These are phyloP conservation scores for Brienomyrus longianalis DNA, from an alignment of 2,113 vertebrate genomes.

Conservation along the genomic window DNA sequence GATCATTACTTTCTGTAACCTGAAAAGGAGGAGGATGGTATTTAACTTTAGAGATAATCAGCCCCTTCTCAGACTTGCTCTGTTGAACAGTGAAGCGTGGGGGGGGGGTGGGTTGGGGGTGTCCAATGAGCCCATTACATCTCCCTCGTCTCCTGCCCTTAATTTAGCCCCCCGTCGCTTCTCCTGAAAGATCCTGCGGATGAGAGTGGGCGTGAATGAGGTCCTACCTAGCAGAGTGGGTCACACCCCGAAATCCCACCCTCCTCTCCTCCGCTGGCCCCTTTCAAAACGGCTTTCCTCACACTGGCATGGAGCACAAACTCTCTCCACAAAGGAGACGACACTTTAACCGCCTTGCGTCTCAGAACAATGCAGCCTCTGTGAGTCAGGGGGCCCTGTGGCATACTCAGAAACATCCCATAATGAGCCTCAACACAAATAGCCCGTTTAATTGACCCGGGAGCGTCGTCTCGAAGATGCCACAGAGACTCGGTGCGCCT, in stretches of 20 bases:
- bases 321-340: not conserved
- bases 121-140: not conserved
- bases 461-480: not conserved
- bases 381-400: not conserved
- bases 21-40: constrained; percentile 5
- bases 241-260: not conserved
- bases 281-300: not conserved
- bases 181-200: not conserved
- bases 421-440: not conserved
- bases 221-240: not conserved
- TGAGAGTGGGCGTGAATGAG: not conserved
- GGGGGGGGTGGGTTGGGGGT: not conserved
- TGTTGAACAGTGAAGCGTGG: not conserved
- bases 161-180: not conserved
- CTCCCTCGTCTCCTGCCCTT: not conserved
- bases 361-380: not conserved
- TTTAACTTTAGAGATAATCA: constrained; percentile 23
- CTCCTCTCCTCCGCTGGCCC: not conserved
- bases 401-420: not conserved
- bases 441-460: not conserved
- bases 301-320: not conserved
- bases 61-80: not conserved
- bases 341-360: not conserved
- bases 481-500: not conserved
- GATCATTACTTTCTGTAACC: constrained; percentile 13